Conservation (phyloP, 2,113 vertebrate species). For the Phylloscopus trochiloides region DNA sequence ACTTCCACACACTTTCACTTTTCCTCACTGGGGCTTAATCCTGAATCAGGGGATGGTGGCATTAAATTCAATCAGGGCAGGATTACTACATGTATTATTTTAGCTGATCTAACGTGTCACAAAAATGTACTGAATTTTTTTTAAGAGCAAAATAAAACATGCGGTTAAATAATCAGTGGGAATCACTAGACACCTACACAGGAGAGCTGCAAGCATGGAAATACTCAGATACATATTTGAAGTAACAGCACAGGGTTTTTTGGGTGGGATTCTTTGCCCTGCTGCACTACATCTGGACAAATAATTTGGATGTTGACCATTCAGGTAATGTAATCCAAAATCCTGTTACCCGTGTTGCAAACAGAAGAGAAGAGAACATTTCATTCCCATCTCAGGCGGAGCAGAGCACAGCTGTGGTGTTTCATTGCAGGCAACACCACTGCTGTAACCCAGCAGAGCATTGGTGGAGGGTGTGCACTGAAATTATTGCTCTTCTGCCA, state of each 20-base stretch:
- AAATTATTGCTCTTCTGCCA: constrained; percentile 11
- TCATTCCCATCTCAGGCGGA: neutral
- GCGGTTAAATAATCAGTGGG: constrained; percentile 30
- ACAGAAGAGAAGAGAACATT: neutral
- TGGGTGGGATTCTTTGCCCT: neutral
- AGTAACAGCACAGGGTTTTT: constrained; percentile 22
- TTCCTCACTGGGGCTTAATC: neutral
- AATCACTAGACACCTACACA: constrained; percentile 33
- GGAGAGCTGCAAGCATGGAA: constrained; percentile 7
- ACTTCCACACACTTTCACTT: neutral
- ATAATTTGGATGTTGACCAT: constrained; percentile 24
- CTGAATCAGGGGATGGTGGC: neutral
- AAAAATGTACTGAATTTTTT: neutral
- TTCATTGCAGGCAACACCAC: neutral
- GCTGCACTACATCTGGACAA: constrained; percentile 7
- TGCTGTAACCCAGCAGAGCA: neutral
- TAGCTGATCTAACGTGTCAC: neutral
- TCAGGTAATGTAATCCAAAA: neutral
- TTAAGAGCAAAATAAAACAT: neutral
- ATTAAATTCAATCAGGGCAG: neutral
- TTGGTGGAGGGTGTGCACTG: neutral
- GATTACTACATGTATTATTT: neutral
- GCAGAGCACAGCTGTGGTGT: constrained; percentile 3
- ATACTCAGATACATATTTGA: neutral
- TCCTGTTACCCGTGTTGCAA: neutral